Conservation (phyloP, 2,113 vertebrate genomes). For the Sceloporus tristichus region DNA sequence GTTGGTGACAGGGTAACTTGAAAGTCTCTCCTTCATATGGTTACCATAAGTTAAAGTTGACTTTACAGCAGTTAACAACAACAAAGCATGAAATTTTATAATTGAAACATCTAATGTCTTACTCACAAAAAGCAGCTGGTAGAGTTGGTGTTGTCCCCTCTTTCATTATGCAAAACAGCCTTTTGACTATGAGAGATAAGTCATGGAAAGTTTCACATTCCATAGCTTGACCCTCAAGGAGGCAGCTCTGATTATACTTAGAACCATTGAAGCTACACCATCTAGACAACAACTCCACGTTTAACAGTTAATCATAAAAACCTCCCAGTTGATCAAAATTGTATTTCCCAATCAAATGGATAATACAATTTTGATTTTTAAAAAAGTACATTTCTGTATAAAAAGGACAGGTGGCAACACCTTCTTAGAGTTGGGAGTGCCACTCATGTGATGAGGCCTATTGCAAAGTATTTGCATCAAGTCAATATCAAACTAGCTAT, state of each 20-base stretch:
- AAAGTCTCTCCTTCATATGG: no score
- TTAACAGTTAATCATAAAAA: background rate
- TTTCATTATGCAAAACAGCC: background rate
- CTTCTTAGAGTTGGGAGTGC: background rate
- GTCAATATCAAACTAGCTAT: background rate
- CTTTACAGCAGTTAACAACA: no score
- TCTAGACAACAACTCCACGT: background rate
- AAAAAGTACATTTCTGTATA: background rate
- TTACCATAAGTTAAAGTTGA: background rate
- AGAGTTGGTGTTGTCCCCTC: background rate
- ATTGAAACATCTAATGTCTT: background rate
- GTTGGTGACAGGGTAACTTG: no score
- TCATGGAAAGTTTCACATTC: background rate
- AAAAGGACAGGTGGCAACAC: background rate
- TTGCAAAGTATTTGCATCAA: background rate
- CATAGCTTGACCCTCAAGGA: background rate
- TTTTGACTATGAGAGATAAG: background rate
- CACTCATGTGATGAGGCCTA: background rate
- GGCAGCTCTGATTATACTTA: background rate
- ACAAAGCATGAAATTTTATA: background rate
- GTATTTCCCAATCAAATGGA: background rate
- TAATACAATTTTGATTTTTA: background rate
- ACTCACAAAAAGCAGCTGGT: background rate
- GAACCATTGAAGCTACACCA: background rate
- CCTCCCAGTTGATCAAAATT: background rate